These are phyloP conservation scores for Halcyon senegalensis DNA, from an alignment of 2,113 vertebrate species.

Conservation along the genomic window DNA sequence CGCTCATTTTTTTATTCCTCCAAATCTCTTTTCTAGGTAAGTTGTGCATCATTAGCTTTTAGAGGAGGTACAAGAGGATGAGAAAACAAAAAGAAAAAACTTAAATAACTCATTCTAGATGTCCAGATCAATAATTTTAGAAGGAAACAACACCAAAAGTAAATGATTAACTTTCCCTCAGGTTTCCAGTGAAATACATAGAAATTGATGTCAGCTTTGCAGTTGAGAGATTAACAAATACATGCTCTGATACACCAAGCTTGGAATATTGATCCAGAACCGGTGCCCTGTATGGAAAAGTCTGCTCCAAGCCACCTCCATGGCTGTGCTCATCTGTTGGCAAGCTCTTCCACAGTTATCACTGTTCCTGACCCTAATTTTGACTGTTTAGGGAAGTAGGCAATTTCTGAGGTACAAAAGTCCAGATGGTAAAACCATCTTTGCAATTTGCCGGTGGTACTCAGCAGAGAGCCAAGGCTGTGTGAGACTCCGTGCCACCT, in stretches of 20 bases:
- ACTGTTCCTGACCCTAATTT: not conserved
- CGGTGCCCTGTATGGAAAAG: not conserved
- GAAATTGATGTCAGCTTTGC: not conserved
- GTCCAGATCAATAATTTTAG: not conserved
- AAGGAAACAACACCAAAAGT: not conserved
- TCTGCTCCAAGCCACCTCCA: fast-evolving
- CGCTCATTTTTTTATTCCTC: not conserved
- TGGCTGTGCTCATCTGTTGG: not conserved
- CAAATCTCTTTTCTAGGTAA: not conserved
- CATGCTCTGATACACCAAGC: not conserved
- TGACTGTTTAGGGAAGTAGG: not conserved
- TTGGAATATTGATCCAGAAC: not conserved
- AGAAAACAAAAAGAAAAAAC: not conserved
- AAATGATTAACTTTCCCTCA: not conserved
- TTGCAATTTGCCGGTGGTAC: not conserved
- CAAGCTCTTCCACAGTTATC: not conserved
- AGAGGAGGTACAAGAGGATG: not conserved
- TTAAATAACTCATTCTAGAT: not conserved
- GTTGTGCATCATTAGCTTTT: not conserved
- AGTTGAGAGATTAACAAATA: not conserved
- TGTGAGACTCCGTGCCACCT: not conserved
- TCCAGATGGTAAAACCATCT: not conserved
- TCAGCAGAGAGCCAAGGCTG: not conserved
- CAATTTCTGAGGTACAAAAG: not conserved
- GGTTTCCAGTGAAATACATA: not conserved